Percentiles rank a stretch among this genome's conserved stretches.
Evolutionary conservation across 1,140 invertebrate genomes (phyloP).

Genomic region (Ditylenchus dipsaci): DNA sequence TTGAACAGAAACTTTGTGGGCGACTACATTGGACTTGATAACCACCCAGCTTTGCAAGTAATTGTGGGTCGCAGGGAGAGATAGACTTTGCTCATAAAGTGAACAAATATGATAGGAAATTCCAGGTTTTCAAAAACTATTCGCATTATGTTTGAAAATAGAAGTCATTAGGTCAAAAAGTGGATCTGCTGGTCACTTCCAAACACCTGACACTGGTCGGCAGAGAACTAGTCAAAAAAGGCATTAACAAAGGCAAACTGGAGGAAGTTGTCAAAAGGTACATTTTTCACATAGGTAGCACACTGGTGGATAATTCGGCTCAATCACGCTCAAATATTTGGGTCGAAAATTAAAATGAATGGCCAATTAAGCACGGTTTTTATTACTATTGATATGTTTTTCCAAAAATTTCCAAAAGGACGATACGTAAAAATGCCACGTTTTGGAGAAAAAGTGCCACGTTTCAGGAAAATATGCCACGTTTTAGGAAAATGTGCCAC

Average conservation of each 20-base stretch:
- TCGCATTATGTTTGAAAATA: neutral
- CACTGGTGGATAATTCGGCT: too few species aligned
- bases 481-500: too few species aligned
- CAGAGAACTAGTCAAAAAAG: constrained; percentile 64
- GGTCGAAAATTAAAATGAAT: too few species aligned
- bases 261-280: constrained; percentile 69
- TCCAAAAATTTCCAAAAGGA: too few species aligned
- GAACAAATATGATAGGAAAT: constrained; percentile 70
- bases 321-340: too few species aligned
- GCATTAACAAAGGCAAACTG: constrained; percentile 65
- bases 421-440: too few species aligned
- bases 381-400: too few species aligned
- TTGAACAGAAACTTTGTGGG: constrained; percentile 72
- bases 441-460: too few species aligned
- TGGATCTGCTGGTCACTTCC: constrained; percentile 69
- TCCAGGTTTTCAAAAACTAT: constrained; percentile 63
- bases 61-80: constrained; percentile 64
- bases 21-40: constrained; percentile 73
- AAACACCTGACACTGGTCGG: constrained; percentile 68
- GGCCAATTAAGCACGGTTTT: too few species aligned
- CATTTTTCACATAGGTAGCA: too few species aligned
- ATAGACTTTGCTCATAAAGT: constrained; percentile 70
- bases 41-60: constrained; percentile 63
- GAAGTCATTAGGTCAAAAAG: constrained; percentile 49
- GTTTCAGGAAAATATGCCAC: too few species aligned